These are phyloP conservation scores for Charanyca ferruginea DNA, from an alignment of 2,888 invertebrate genomes.

Conservation along the genomic window DNA sequence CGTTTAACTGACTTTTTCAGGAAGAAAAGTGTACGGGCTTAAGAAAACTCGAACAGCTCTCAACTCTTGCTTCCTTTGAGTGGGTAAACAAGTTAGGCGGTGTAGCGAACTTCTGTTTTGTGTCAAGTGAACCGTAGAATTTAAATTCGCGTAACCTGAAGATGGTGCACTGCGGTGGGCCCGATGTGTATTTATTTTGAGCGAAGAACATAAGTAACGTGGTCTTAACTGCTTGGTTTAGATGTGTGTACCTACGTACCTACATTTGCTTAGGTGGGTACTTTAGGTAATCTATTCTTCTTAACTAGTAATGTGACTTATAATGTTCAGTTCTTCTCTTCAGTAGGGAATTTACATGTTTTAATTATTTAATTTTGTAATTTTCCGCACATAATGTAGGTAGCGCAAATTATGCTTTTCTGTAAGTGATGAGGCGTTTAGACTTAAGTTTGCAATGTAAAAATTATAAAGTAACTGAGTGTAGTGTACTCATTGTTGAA, in stretches of 20 bases:
- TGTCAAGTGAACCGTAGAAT: constrained; percentile 68
- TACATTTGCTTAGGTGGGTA: not conserved
- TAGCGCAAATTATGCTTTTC: no score
- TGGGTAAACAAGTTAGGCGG: constrained; percentile 68
- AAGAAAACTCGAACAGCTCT: constrained; percentile 65
- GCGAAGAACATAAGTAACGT: constrained; percentile 39
- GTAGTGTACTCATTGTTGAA: no score
- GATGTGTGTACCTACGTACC: constrained; percentile 2
- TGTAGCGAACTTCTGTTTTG: constrained; percentile 67
- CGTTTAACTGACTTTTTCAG: constrained; percentile 55
- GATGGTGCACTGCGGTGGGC: constrained; percentile 59
- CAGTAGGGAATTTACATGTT: not conserved
- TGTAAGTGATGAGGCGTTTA: no score
- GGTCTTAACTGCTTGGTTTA: constrained; percentile 18
- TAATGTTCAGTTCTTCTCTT: not conserved
- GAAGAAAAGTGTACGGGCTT: constrained; percentile 56
- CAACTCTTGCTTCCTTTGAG: constrained; percentile 68
- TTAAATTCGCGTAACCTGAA: constrained; percentile 61
- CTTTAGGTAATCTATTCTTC: not conserved
- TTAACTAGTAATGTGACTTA: not conserved
- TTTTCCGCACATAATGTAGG: no score
- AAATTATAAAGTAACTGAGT: no score
- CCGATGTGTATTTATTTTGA: constrained; percentile 60
- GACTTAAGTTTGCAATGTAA: no score
- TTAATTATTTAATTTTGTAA: no score